Base-by-base conservation (phyloP, 2,888 invertebrate species). In the Apocheima hispidaria region DNA sequence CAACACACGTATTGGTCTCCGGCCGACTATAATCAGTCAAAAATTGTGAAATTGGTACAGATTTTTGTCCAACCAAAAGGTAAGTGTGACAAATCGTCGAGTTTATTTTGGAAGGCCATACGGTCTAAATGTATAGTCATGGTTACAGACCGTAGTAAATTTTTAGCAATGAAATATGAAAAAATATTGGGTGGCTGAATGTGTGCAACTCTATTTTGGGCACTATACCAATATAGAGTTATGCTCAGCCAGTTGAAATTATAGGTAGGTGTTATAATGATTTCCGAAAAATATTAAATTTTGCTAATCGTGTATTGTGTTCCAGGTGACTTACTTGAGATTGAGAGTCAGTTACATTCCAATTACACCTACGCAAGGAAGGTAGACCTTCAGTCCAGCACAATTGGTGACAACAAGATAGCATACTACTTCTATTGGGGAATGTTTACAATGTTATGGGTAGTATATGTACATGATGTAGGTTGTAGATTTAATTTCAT, bases 11-110 rank as follows among this genome's bases (percentile, higher is more conserved):
- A 80, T 80, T 76, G 76, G 67, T 71, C 71, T 69, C 72, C 67
- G 60, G 63, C 51, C 59, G 65, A 52, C 68, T 76, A 77, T 77
- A 82, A 85, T 80, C 75, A 72, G 72, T 69, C 59, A 69, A 59
- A 69, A 41, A 62, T 87, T 85, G 73, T 73, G 86, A 84, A 87
- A 87, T 77, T 75, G 66, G 67, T 64, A 26, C 62, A 65, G 30
- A 60, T 46, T 65, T 53, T 50, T 53, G 49, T 62, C 36, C 35
- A 76, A n/a, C n/a, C 77, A 74, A 69, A 66, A 54, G 35, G 66
- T 73, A 50, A 68, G 62, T 71, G 63, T 70, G 69, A 68, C 72
- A 72, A 66, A 63, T 70, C 40, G 28, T 46, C 20, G 16, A 44
- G 48, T 62, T 63, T 53, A 36, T 56, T n/a, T 46, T 60, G 49